Evolutionary conservation across 53 echinoderm and acorn worm genomes (phyloP).

Genomic region (Crossaster papposus): DNA sequence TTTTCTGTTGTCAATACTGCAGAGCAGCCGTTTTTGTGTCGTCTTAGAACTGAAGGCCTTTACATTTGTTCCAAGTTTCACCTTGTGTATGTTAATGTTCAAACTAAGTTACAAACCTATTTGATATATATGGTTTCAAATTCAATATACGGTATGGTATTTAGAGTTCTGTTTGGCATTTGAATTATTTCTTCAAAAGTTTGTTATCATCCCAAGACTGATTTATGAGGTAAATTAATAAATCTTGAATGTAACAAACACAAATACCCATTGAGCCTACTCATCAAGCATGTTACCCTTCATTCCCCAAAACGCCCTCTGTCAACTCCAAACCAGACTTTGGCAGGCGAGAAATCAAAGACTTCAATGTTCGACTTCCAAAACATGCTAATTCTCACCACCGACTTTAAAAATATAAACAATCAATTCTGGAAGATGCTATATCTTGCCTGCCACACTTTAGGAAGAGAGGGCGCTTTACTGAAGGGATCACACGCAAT

Average conservation of each 20-base stretch:
- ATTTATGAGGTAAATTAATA: no score
- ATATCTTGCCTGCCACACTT: not conserved
- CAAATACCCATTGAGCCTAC: not conserved
- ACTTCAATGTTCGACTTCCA: not conserved
- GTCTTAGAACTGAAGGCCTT: no score
- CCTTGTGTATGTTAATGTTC: no score
- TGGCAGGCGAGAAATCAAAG: not conserved
- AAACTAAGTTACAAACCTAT: no score
- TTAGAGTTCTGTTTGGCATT: no score
- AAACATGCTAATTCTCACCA: not conserved
- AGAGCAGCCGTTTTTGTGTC: not conserved
- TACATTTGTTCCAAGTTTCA: no score
- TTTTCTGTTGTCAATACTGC: not conserved
- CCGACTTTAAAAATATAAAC: no score
- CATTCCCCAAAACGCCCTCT: conserved; percentile 3
- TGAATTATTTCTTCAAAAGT: no score
- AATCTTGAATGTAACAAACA: not conserved
- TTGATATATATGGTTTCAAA: no score
- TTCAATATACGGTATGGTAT: no score
- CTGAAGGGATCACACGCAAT: not conserved
- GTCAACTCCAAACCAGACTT: not conserved
- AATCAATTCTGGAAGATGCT: not conserved
- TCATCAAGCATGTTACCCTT: not conserved
- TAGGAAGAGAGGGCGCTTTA: conserved; percentile 10
- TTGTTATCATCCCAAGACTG: no score